These are phyloP conservation scores for Ctenomys sociabilis DNA, from an alignment of 2,113 vertebrate genomes.

Conservation along the genomic window DNA sequence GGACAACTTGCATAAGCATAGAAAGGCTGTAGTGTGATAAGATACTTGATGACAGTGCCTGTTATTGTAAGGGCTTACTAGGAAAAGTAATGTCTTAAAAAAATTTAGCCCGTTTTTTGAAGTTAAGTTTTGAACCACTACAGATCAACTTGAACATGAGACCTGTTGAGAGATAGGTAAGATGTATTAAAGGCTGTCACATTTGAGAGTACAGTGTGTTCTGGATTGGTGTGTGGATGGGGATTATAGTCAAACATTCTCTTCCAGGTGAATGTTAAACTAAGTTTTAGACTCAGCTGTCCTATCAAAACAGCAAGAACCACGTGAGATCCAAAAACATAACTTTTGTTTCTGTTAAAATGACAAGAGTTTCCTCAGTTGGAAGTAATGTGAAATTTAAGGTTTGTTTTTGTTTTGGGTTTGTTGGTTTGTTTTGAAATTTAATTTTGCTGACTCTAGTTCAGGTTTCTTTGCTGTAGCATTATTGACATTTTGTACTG, in stretches of 20 bases:
- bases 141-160: not conserved
- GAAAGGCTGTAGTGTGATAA: conserved; percentile 35
- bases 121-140: conserved; percentile 14
- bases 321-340: not conserved
- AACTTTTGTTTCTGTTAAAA: not conserved
- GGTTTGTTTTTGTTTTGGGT: too few species aligned
- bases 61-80: conserved; percentile 30
- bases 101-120: not conserved
- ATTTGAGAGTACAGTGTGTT: conserved; percentile 30
- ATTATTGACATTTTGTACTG: not conserved
- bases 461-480: not conserved
- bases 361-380: not conserved
- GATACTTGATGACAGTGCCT: not conserved
- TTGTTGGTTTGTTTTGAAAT: not conserved
- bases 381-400: not conserved
- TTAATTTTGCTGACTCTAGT: not conserved
- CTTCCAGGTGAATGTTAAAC: conserved; percentile 28
- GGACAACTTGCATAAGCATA: not conserved
- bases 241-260: conserved; percentile 4
- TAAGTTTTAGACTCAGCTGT: not conserved
- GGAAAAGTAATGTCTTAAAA: not conserved
- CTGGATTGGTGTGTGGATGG: conserved; percentile 8
- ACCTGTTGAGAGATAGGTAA: not conserved
- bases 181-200: not conserved
- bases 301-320: not conserved